Conservation (phyloP, 2,888 invertebrate genomes). For the Athripsodes cinereus region DNA sequence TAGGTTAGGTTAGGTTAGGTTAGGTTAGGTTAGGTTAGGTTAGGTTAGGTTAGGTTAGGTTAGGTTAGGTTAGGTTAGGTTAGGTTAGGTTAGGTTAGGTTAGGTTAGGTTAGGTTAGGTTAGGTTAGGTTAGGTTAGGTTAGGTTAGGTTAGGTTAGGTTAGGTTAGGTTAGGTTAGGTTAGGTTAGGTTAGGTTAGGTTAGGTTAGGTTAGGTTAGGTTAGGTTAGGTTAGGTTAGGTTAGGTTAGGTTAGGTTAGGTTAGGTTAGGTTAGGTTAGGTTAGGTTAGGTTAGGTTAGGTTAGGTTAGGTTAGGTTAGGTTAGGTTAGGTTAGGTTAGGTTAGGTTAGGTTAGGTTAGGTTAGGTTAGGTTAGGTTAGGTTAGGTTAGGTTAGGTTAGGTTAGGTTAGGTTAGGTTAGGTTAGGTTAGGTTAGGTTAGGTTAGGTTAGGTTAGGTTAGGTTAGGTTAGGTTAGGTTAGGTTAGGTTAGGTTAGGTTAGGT, state of each 20-base stretch:
- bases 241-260: slow-evolving; percentile 11
- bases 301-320: slow-evolving; percentile 9
- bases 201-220: slow-evolving; percentile 27
- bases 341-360: slow-evolving; percentile 8
- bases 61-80: slow-evolving; percentile 14
- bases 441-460: slow-evolving; percentile 15
- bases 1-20: slow-evolving; percentile 16
- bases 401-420: slow-evolving; percentile 15
- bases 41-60: slow-evolving; percentile 11
- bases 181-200: slow-evolving; percentile 27
- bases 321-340: slow-evolving; percentile 3
- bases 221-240: slow-evolving; percentile 27
- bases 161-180: slow-evolving; percentile 22
- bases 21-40: slow-evolving; percentile 8
- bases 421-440: slow-evolving; percentile 15
- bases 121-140: slow-evolving; percentile 19
- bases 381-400: slow-evolving; percentile 16
- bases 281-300: slow-evolving; percentile 11
- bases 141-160: slow-evolving; percentile 20
- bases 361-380: slow-evolving; percentile 14
- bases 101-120: slow-evolving; percentile 18
- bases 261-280: slow-evolving; percentile 10
- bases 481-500: slow-evolving; percentile 12
- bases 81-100: slow-evolving; percentile 14
- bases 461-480: slow-evolving; percentile 15